Base-by-base conservation (phyloP, 2,888 invertebrate genomes). In the Piscicola geometra region DNA sequence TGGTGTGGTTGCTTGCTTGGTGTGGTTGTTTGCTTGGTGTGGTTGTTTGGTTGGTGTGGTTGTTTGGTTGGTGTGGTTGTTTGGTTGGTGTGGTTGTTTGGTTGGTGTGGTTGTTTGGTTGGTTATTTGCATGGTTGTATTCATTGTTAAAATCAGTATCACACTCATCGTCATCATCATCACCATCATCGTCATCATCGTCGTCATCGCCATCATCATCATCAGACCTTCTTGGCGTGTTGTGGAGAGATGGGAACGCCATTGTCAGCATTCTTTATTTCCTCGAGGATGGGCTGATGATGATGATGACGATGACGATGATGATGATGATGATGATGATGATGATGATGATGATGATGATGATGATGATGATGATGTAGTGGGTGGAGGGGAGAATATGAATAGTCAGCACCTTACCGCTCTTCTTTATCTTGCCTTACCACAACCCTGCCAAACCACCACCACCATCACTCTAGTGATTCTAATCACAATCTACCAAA, bases 221-320 rank as follows among this genome's bases (percentile, higher is more conserved):
- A 71, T 18, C 1, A 30, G 3, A 56, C 87, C 84, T 94, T 95
- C 84, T 92, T 92, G 1, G 89, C 89, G 83, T 94, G 93, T 72
- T 91, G 88, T 9, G 93, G 93, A 32, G 93, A 93, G 86, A 92
- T 93, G 0, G 93, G 93, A 0, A 93, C 92, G 0, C 93, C 93
- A 47, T 90, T 89, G 83, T 94, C 94, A 32, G 93, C 93, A 83
- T 95, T 95, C 32, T 94, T 92, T 78, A 97, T 94, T 85, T 96
- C 95, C 87, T 97, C 96, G 76, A 98, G 81, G 47, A 94, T 93
- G 88, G 92, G 92, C 92, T 92, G 85, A 2, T 86, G 71, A 71
- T 71, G 50, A 71, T 71, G 71, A 71, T 71, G 47, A 71, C 41
- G 71, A 71, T 71, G 71, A 71, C 47, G 71, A 50, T 71, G 71